phyloP scores from a whole-genome alignment of 2,888 invertebrate species.

The Phasia obesa region DNA sequence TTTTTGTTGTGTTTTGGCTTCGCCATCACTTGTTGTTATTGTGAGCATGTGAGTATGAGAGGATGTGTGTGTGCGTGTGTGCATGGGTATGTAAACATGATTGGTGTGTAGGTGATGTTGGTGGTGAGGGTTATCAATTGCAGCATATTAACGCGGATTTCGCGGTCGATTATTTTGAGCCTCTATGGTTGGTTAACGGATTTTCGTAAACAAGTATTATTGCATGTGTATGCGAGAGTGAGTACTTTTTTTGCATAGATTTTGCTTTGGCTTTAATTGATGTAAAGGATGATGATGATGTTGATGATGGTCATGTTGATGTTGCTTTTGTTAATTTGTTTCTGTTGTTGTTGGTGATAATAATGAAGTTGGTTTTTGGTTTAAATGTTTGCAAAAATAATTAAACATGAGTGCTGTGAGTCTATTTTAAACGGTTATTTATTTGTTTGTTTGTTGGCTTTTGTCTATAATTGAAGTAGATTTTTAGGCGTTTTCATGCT shows the following conservation, averaged over 20 bases:
- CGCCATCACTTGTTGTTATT: slow-evolving; percentile 56
- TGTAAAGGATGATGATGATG: slow-evolving; percentile 62
- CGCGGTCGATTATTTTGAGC: slow-evolving; percentile 78
- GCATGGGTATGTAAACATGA: slow-evolving; percentile 33
- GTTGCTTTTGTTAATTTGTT: slow-evolving; percentile 29
- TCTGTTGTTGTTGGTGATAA: slow-evolving; percentile 36
- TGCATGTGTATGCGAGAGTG: slow-evolving; percentile 14
- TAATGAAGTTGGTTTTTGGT: slow-evolving; percentile 54
- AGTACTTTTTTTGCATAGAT: slow-evolving; percentile 21
- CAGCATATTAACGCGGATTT: slow-evolving; percentile 79
- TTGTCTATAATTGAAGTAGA: slow-evolving; percentile 55
- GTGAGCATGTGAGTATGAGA: slow-evolving; percentile 28
- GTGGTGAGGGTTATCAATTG: slow-evolving; percentile 72
- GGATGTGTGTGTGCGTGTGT: slow-evolving; percentile 22
- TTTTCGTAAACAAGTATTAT: slow-evolving; percentile 56
- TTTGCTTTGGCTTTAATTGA: slow-evolving; percentile 57
- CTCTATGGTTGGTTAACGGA: slow-evolving; percentile 70
- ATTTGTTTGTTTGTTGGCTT: slow-evolving; percentile 55
- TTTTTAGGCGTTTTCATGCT: slow-evolving; percentile 50
- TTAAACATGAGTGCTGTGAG: slow-evolving; percentile 64
- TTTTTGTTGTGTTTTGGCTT: no score
- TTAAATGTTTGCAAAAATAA: slow-evolving; percentile 69
- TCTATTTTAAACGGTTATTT: slow-evolving; percentile 62
- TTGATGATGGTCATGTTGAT: slow-evolving; percentile 58
- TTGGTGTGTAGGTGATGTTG: slow-evolving; percentile 26